Conservation (phyloP, 2,888 invertebrate genomes). For the Tenthredo distinguenda region DNA sequence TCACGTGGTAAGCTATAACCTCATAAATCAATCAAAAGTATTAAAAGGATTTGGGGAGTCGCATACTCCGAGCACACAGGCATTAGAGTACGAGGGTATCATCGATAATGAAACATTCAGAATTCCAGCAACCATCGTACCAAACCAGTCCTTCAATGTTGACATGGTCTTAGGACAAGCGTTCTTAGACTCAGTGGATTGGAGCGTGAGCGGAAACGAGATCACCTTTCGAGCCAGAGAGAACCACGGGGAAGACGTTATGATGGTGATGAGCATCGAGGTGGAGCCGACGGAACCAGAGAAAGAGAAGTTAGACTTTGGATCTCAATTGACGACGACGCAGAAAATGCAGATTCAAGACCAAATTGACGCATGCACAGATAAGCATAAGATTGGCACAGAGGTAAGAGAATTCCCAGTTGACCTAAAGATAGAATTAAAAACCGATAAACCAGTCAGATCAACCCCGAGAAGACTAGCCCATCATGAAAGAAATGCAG, state of each 20-base stretch:
- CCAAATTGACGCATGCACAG: not conserved
- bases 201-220: not conserved
- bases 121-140: constrained; percentile 32
- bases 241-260: not conserved
- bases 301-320: not conserved
- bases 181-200: constrained; percentile 29
- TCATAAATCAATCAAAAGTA: not conserved
- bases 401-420: constrained; percentile 21
- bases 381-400: constrained; percentile 12
- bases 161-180: constrained; percentile 31
- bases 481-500: not conserved
- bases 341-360: not conserved
- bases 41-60: constrained; percentile 15
- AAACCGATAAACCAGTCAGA: constrained; percentile 51
- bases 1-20: not conserved
- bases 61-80: not conserved
- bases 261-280: constrained; percentile 33
- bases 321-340: not conserved
- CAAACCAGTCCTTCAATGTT: not conserved
- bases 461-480: constrained; percentile 11
- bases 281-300: constrained; percentile 5
- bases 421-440: constrained; percentile 44
- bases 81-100: not conserved
- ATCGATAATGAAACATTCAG: not conserved
- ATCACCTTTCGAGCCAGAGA: not conserved